These are phyloP conservation scores for Eudasyphora cyanicolor DNA, from an alignment of 2,888 invertebrate species.

Conservation along the genomic window DNA sequence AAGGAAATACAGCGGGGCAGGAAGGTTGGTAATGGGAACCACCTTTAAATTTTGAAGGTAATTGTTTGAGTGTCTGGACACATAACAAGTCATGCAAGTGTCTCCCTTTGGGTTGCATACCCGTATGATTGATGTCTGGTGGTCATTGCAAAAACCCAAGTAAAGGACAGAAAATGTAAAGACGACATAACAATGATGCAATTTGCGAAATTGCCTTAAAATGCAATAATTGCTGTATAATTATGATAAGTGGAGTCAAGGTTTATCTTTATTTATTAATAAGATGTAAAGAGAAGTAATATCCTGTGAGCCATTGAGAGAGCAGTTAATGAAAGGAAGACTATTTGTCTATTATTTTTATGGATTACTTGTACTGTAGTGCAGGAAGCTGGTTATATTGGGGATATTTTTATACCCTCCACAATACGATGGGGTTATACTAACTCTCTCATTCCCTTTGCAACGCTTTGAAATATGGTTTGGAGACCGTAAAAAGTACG, in stretches of 20 bases:
- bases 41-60: no score
- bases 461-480: no score
- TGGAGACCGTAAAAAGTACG: no score
- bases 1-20: not conserved
- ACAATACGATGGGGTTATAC: no score
- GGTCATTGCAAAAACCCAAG: not conserved
- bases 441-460: no score
- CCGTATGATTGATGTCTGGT: slow-evolving; percentile 5
- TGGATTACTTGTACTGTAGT: no score
- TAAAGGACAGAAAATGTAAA: not conserved
- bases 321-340: not conserved
- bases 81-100: not conserved
- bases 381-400: no score
- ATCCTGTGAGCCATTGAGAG: not conserved
- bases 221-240: slow-evolving; percentile 56
- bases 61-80: not conserved
- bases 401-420: no score
- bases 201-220: slow-evolving; percentile 56
- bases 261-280: slow-evolving; percentile 57
- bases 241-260: slow-evolving; percentile 56
- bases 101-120: not conserved
- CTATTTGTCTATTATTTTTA: not conserved
- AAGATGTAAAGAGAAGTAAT: slow-evolving; percentile 9
- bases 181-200: slow-evolving; percentile 26
- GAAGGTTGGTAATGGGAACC: no score